Base-by-base conservation (phyloP, 2,797 vertebrate genomes). In the Takifugu rubripes region DNA sequence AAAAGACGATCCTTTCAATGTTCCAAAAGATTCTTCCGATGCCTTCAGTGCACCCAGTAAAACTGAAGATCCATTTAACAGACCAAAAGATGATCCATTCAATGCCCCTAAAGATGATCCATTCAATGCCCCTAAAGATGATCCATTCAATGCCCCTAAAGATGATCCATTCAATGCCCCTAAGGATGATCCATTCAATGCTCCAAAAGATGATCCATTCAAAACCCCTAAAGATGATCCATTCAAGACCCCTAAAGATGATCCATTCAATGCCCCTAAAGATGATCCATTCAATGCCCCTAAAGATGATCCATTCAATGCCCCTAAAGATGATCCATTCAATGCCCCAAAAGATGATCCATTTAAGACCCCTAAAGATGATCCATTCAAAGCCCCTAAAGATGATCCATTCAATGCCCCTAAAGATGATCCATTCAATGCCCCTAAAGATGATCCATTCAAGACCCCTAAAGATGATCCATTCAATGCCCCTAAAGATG, bases 1-100 rank as follows among this genome's bases (percentile, higher is more conserved):
- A 25, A 77, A 74, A 43, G 54, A 61, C 2, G 63, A 78, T 51
- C 78, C 75, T 2, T 83, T 84, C 47, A 70, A n/a, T 51, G 56
- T 70, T 1, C 43, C 74, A 0, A 78, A 79, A 25, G 70, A 76
- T 0, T 75, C 78, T 29, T 67, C 77, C 0, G 49, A 82, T 44
- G 67, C 66, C 0, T 83, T 86, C 0, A 75, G 16, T 0, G 2
- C 70, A 0, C 36, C 73, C 0, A 70, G 79, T 5, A 64, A 79
- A 0, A 73, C 81, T 5, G 68, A 79, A 0, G 76, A 83, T 10
- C 68, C 72, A 0, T 84, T 85, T 0, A 64, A 4, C 0, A 0
- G 68, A 0, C 57, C 67, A 0, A 75, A 75, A 11, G 68, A 69
- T 0, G 80, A 83, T 11, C 77, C 77, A 0, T 85, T 84, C 1